A percentile compares a stretch with the other conserved stretches of the same genome.
Evolutionary conservation across 2,797 vertebrate genomes (phyloP).

Genomic region (Sebastes hubbsi): DNA sequence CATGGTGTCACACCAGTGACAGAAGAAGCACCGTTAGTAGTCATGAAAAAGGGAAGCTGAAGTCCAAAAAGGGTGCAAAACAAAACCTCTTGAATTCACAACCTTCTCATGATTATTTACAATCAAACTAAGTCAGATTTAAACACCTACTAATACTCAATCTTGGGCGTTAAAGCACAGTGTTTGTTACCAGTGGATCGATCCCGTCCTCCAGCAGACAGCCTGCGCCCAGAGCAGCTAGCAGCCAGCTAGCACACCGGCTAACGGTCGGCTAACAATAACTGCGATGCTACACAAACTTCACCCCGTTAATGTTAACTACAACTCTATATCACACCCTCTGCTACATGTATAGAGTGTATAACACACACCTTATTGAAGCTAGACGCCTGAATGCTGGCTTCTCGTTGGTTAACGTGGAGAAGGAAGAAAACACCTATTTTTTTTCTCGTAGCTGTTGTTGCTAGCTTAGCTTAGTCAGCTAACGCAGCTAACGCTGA

Average conservation of each 20-base stretch:
- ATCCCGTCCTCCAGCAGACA: constrained; percentile 26
- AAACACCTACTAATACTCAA: fast-evolving
- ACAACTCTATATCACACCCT: fast-evolving
- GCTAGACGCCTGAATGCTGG: constrained; percentile 30
- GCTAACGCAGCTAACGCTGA: constrained; percentile 9
- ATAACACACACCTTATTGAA: fast-evolving
- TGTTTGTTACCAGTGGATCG: neutral
- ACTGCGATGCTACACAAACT: constrained; percentile 61
- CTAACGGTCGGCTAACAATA: constrained; percentile 72
- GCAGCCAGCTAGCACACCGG: constrained; percentile 62
- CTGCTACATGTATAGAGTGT: fast-evolving
- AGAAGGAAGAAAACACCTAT: constrained; percentile 67
- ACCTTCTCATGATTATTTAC: fast-evolving
- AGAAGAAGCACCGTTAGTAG: neutral
- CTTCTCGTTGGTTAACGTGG: constrained; percentile 44
- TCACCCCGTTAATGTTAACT: neutral
- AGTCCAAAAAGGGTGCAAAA: neutral
- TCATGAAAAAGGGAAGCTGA: constrained; percentile 24
- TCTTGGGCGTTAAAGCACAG: neutral
- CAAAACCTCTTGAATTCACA: neutral
- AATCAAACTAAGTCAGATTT: no score
- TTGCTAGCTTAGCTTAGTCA: constrained; percentile 56
- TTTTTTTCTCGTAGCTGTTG: constrained; percentile 58
- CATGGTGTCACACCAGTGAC: neutral
- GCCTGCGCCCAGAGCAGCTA: constrained; percentile 68